Evolutionary conservation across 2,113 vertebrate species (phyloP), one percentile per base, ranked within the genome.

Genomic region (Colinus virginianus): DNA sequence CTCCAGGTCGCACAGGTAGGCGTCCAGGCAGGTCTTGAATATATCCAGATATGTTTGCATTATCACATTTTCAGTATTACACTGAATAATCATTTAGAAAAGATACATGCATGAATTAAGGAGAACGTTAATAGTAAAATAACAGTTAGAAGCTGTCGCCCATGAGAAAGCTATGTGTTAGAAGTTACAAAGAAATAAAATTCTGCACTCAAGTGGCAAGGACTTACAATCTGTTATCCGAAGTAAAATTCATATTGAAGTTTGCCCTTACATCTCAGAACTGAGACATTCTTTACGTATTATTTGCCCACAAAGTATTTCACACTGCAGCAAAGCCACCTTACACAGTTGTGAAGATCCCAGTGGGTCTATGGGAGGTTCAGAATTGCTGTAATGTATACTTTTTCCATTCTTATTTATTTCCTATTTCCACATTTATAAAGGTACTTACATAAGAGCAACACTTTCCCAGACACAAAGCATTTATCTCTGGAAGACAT

Each of bases 161-260:
- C 6, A 30, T 38, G 25, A 85, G 88, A 8, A 14, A 3, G 7
- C 5, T 20, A 36, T 0, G 0, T 32, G 20, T 43, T 38, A 81
- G 68, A 68, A 67, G 5, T 25, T 28, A 77, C 0, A 2, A 32
- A 91, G 71, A 80, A 80, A 70, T 23, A 59, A 80, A 87, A 48
- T 46, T 26, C 21, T 30, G 7, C 17, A 17, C 45, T 80, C 55
- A 64, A 61, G 80, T 3, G 0, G 70, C 34, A 69, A 61, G 76
- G 18, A 49, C 7, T 19, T 83, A 13, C 0, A 0, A 11, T 34
- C 5, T 25, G 4, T 25, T 64, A 70, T 12, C 13, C 11, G 14
- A 76, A 81, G 21, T 69, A 69, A 66, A 81, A 78, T 22, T 53
- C 30, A 40, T 28, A 11, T 13, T 90, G n/a, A 86, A 78, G 26